Evolutionary conservation across 2,888 invertebrate species (phyloP), one percentile per base, ranked within the genome.

Genomic region (Drosophila basisetae): DNA sequence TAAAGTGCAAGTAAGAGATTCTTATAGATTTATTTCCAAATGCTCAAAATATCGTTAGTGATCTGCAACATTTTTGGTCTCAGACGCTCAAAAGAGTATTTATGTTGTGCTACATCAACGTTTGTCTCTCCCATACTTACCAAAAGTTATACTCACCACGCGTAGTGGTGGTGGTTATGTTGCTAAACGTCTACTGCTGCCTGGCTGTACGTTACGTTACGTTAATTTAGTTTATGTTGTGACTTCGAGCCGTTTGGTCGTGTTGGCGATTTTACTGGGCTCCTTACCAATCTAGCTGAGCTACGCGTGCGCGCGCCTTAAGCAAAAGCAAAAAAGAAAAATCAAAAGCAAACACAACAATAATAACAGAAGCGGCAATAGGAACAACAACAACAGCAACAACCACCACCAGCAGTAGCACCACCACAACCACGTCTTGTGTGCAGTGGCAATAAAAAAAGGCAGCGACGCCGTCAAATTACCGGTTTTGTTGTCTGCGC

Each of bases 401-500:
- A 4, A 18, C 43, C 22, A 43, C 16, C 37, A 37, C 30, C 58
- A 59, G 22, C 62, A 47, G 22, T 9, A 47, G 47, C 13, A n/a
- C 60, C 18, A 47, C 47, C 47, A 25, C 43, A 50, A 52, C 25
- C 63, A 68, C 55, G 60, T 80, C 72, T 78, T 78, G 65, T 75
- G 62, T 75, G 64, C 71, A 61, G 77, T 62, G 71, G 60, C 53
- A 63, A 60, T 54, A 61, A 55, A 56, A 33, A 33, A 47, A 77
- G 65, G 65, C 80, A 70, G 65, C 71, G 66, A 64, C 68, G 80
- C 33, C 67, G 33, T 73, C 73, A 80, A 87, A 82, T 84, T 90
- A 87, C 87, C 90, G 90, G 90, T 87, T 87, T 87, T 80, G 68
- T 77, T 87, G 59, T 71, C 66, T 68, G 64, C 60, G 60, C 80